Percentiles rank a stretch among this genome's conserved stretches.
Evolutionary conservation across 2,113 vertebrate genomes (phyloP).

Genomic region (Phalacrocorax aristotelis): DNA sequence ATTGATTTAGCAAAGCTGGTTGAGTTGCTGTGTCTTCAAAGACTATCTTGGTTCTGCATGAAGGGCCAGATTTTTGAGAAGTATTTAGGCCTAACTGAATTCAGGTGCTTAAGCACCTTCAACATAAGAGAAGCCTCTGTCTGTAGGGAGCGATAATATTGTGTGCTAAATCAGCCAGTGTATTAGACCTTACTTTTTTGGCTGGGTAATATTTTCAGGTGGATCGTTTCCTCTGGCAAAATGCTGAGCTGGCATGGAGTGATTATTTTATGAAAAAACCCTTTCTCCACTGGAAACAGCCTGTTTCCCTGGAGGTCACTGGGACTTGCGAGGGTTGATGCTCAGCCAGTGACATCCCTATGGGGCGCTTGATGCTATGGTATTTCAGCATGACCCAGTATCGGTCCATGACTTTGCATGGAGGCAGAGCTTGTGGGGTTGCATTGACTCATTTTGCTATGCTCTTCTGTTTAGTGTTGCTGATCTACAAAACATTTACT

Average conservation of each 20-base stretch:
- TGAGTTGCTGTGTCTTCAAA: slow-evolving; percentile 30
- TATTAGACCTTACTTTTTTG: not conserved
- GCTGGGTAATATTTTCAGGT: not conserved
- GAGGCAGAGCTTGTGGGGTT: not conserved
- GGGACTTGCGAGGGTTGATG: accelerated
- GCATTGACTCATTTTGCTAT: not conserved
- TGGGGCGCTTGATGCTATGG: accelerated
- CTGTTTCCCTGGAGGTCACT: not conserved
- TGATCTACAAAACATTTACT: not conserved
- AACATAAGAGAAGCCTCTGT: slow-evolving; percentile 7
- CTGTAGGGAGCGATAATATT: slow-evolving; percentile 34
- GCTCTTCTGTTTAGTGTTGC: not conserved
- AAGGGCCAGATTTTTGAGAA: not conserved
- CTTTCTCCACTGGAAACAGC: not conserved
- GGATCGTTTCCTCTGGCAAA: not conserved
- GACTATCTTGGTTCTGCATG: slow-evolving; percentile 19
- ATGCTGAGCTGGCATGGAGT: not conserved
- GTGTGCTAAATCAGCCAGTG: not conserved
- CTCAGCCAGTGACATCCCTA: not conserved
- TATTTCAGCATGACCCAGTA: accelerated
- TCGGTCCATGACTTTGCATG: not conserved
- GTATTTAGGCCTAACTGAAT: not conserved
- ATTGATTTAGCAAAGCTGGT: not conserved
- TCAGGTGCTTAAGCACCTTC: slow-evolving; percentile 39
- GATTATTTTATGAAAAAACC: not conserved